phyloP scores from a whole-genome alignment of 2,113 vertebrate genomes.

The Anser brachyrhynchus region DNA sequence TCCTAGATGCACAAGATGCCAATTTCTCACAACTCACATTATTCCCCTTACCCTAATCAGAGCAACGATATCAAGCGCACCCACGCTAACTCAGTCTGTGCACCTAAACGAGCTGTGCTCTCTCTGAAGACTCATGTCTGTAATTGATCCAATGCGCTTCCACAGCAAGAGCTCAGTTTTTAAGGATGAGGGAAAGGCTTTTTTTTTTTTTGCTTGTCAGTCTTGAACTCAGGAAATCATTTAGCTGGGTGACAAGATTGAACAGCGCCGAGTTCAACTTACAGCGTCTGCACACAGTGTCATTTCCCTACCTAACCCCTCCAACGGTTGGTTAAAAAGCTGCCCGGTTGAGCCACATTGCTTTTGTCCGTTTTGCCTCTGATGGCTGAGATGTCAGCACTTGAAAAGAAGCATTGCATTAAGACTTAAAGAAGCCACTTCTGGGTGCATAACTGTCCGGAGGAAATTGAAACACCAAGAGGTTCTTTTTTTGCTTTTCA shows the following conservation, averaged over 20 bases:
- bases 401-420: neutral
- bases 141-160: neutral
- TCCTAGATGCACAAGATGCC: neutral
- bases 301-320: neutral
- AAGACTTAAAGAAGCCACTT: neutral
- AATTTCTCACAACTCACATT: neutral
- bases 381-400: neutral
- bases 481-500: neutral
- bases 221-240: neutral
- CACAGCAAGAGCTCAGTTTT: neutral
- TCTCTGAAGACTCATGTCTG: neutral
- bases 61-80: neutral
- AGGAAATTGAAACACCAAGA: neutral
- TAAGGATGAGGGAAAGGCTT: neutral
- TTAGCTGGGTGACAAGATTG: neutral
- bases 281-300: accelerated
- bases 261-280: neutral
- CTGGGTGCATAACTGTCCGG: neutral
- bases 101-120: neutral
- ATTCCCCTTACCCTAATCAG: neutral
- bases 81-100: neutral
- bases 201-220: neutral
- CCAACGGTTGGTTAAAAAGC: accelerated
- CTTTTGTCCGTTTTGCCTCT: neutral
- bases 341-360: neutral